Evolutionary conservation across 2,797 vertebrate species (phyloP).

Genomic region (Hippopotamyrus pictus): DNA sequence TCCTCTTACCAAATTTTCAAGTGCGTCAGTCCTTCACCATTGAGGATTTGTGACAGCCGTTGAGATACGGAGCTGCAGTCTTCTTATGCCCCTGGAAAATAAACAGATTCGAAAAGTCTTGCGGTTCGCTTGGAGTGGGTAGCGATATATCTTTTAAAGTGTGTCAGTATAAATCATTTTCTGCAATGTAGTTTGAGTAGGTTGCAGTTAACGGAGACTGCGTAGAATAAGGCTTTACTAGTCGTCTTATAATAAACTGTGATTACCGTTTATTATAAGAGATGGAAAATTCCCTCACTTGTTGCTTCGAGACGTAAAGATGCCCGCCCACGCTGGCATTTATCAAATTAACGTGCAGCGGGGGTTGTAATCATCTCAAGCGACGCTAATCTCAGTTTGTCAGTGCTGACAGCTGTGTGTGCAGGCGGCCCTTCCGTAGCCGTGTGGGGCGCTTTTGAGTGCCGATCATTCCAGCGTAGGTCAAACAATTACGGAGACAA

Average conservation of each 20-base stretch:
- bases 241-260: not conserved
- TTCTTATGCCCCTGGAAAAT: not conserved
- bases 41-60: not conserved
- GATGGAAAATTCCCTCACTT: not conserved
- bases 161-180: not conserved
- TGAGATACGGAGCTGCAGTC: not conserved
- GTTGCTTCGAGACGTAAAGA: constrained; percentile 6
- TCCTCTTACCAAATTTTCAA: not conserved
- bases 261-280: not conserved
- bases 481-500: not conserved
- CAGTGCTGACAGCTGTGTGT: constrained; percentile 18
- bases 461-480: constrained; percentile 13
- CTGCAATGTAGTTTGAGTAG: not conserved
- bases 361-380: not conserved
- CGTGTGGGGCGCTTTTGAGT: not conserved
- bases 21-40: not conserved
- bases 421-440: not conserved
- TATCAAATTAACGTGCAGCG: constrained; percentile 9
- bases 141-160: not conserved
- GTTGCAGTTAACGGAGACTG: not conserved
- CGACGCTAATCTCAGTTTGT: constrained; percentile 16
- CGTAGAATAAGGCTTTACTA: not conserved
- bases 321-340: not conserved
- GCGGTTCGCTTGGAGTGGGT: not conserved
- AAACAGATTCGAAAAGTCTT: not conserved